phyloP scores from a whole-genome alignment of 1,140 invertebrate species.

The Eriocheir sinensis region DNA sequence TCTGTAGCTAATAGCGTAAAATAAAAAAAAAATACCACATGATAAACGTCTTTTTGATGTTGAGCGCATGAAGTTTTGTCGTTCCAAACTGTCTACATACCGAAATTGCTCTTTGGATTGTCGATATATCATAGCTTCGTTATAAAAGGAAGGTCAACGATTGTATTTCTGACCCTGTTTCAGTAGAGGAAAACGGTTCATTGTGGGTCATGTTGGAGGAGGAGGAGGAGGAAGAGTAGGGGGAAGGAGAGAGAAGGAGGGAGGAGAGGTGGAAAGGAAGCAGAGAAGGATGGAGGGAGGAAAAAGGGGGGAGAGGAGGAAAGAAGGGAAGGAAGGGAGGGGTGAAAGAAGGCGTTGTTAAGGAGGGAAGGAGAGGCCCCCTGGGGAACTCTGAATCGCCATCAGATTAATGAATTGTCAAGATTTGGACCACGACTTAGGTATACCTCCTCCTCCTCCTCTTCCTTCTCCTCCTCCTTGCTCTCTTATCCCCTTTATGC shows the following conservation, averaged over 20 bases:
- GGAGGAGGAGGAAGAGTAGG: background rate
- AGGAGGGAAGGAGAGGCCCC: background rate
- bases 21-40: too few species aligned
- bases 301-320: background rate
- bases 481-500: background rate
- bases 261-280: background rate
- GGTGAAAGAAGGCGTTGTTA: background rate
- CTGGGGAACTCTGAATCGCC: constrained; percentile 54
- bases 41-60: too few species aligned
- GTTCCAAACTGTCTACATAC: too few species aligned
- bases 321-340: background rate
- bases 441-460: background rate
- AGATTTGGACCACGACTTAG: constrained; percentile 27
- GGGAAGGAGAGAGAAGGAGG: background rate
- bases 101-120: too few species aligned
- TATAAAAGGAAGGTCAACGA: too few species aligned
- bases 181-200: too few species aligned
- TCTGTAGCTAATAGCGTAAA: too few species aligned
- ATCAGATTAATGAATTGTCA: constrained; percentile 70
- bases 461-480: background rate
- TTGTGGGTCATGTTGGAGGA: too few species aligned
- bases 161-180: too few species aligned
- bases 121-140: too few species aligned
- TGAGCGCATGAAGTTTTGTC: too few species aligned
- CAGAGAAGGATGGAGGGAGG: background rate